phyloP scores from a whole-genome alignment of 2,797 vertebrate genomes.

The Micropoecilia bifurca region DNA sequence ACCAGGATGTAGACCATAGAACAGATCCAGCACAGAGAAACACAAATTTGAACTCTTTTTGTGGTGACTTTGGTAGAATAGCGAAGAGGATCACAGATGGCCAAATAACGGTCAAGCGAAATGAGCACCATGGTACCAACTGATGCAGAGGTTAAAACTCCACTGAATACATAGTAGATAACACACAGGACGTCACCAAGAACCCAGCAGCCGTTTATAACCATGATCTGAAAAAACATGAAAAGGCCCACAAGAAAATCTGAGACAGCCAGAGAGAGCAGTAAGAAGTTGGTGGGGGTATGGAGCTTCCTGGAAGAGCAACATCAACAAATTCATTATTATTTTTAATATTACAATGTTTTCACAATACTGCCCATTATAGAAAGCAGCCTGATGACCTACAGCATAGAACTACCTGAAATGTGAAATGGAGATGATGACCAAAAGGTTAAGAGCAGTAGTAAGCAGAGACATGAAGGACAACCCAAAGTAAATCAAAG shows the following conservation, averaged over 20 bases:
- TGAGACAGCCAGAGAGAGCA: constrained; percentile 36
- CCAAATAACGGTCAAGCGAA: neutral
- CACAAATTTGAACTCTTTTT: constrained; percentile 10
- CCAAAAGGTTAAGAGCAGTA: constrained; percentile 25
- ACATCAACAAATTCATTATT: neutral
- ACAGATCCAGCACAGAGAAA: constrained; percentile 20
- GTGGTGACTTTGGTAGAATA: constrained; percentile 48
- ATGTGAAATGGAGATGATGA: constrained; percentile 13
- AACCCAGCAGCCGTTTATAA: constrained; percentile 20
- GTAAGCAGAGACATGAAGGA: constrained; percentile 19
- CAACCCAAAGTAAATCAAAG: neutral
- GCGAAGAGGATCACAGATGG: constrained; percentile 38
- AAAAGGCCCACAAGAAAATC: constrained; percentile 23
- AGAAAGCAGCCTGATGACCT: too few relatives aligned
- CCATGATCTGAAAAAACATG: neutral
- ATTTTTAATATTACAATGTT: too few relatives aligned
- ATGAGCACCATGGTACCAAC: constrained; percentile 9
- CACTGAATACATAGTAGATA: neutral
- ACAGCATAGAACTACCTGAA: neutral
- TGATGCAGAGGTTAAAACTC: neutral
- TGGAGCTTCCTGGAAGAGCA: constrained; percentile 29
- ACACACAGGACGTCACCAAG: constrained; percentile 16
- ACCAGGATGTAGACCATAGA: neutral
- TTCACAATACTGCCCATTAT: too few relatives aligned
- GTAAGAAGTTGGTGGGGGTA: constrained; percentile 1